Conservation (phyloP, 2,888 invertebrate genomes). For the Troides aeacus region DNA sequence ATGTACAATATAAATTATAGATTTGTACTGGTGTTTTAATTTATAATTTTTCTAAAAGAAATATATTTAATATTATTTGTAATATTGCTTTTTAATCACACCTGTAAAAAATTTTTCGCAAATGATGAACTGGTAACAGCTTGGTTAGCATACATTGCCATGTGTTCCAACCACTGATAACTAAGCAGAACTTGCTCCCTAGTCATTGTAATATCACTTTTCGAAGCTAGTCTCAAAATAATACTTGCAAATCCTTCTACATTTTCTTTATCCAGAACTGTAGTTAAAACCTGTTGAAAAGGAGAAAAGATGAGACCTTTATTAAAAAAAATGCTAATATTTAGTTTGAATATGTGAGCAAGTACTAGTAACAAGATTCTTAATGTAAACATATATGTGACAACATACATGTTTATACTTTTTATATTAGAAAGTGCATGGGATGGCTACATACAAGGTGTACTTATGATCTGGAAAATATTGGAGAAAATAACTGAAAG, state of each 20-base stretch:
- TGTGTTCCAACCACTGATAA: constrained; percentile 85
- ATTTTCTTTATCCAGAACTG: constrained; percentile 63
- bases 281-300: constrained; percentile 68
- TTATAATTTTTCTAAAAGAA: no score
- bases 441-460: no score
- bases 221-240: constrained; percentile 65
- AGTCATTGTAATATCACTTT: constrained; percentile 60
- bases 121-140: constrained; percentile 63
- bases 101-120: constrained; percentile 75
- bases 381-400: no score
- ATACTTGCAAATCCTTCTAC: constrained; percentile 77
- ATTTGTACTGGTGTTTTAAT: no score
- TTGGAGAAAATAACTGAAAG: no score
- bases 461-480: no score
- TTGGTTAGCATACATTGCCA: constrained; percentile 78
- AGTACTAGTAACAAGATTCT: not conserved
- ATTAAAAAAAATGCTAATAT: no score
- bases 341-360: not conserved
- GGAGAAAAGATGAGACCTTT: not conserved
- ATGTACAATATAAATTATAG: no score
- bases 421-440: no score
- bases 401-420: no score
- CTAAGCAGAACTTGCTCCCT: constrained; percentile 66
- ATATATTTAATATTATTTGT: no score
- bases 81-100: constrained; percentile 34